These are phyloP conservation scores for Pagetopsis macropterus DNA, from an alignment of 2,797 vertebrate genomes.

Conservation along the genomic window DNA sequence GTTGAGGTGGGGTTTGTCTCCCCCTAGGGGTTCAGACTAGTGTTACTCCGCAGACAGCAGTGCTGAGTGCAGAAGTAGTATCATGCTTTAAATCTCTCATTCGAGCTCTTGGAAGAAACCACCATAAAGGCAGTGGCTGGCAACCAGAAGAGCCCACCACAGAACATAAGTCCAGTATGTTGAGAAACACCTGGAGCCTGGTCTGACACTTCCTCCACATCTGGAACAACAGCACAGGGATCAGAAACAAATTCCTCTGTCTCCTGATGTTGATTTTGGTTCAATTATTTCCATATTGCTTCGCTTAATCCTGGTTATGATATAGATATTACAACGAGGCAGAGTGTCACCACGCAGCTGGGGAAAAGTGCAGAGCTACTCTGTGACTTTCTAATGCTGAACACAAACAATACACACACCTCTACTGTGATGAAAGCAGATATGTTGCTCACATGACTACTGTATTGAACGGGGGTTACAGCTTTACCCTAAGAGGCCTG, in stretches of 20 bases:
- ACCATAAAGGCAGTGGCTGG: slow-evolving; percentile 2
- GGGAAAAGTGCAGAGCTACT: slow-evolving; percentile 18
- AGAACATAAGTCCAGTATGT: slow-evolving; percentile 18
- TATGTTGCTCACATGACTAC: slow-evolving; percentile 12
- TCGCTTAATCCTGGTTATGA: slow-evolving; percentile 12
- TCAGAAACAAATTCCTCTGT: not conserved
- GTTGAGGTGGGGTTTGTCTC: slow-evolving; percentile 58
- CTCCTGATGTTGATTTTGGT: slow-evolving; percentile 29
- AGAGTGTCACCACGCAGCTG: slow-evolving; percentile 13
- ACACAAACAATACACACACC: slow-evolving; percentile 20
- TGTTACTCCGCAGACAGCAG: slow-evolving; percentile 43
- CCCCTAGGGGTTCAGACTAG: slow-evolving; percentile 62
- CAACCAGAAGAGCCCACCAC: slow-evolving; percentile 6
- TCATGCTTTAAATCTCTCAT: slow-evolving; percentile 45
- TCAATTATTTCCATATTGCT: slow-evolving; percentile 39
- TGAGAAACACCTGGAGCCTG: slow-evolving; percentile 36
- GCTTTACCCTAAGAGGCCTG: slow-evolving; percentile 2
- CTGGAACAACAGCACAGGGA: slow-evolving; percentile 10
- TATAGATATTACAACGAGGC: slow-evolving; percentile 9
- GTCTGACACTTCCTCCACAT: slow-evolving; percentile 21
- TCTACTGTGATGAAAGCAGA: slow-evolving; percentile 6
- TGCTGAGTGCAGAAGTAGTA: slow-evolving; percentile 20
- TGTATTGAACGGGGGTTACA: slow-evolving; percentile 6
- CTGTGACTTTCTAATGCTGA: not conserved
- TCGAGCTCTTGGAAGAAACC: slow-evolving; percentile 21